Percentiles rank a stretch among this genome's conserved stretches.
phyloP scores from a whole-genome alignment of 2,888 invertebrate genomes.

The Cheilosia pagana region DNA sequence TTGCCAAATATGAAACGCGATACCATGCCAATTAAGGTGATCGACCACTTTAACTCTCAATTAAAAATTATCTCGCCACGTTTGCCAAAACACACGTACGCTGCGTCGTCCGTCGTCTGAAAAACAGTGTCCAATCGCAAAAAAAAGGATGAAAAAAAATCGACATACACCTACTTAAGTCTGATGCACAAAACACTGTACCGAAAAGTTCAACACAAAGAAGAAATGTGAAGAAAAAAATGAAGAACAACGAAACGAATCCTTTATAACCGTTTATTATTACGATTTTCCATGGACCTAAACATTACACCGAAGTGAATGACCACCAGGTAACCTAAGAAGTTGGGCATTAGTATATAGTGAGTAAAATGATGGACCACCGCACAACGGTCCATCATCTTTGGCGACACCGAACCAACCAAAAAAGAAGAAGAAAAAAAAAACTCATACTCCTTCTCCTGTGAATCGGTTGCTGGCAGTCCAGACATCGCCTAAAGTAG shows the following conservation, averaged over 20 bases:
- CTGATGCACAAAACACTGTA: constrained; percentile 30
- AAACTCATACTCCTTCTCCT: constrained; percentile 27
- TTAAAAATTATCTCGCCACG: constrained; percentile 71
- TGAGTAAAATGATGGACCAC: constrained; percentile 64
- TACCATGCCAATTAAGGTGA: constrained; percentile 66
- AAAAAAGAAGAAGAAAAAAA: background rate
- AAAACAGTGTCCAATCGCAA: constrained; percentile 15
- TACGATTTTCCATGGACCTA: constrained; percentile 56
- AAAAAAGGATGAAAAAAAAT: constrained; percentile 13
- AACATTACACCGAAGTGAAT: constrained; percentile 60
- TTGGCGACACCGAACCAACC: constrained; percentile 46
- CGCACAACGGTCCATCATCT: constrained; percentile 58
- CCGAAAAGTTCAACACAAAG: constrained; percentile 43
- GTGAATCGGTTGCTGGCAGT: constrained; percentile 53
- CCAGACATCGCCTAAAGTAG: constrained; percentile 36
- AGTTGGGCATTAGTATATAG: constrained; percentile 50
- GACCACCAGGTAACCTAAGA: constrained; percentile 69
- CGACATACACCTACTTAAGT: constrained; percentile 31
- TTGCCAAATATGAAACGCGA: constrained; percentile 53
- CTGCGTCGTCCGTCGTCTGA: background rate
- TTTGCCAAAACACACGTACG: constrained; percentile 51
- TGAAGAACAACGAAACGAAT: constrained; percentile 31
- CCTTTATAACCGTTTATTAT: constrained; percentile 66
- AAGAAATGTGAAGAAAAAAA: constrained; percentile 17
- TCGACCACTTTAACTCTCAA: constrained; percentile 68